Base-by-base conservation (phyloP, 2,888 invertebrate species). In the Cheilosia soror region DNA sequence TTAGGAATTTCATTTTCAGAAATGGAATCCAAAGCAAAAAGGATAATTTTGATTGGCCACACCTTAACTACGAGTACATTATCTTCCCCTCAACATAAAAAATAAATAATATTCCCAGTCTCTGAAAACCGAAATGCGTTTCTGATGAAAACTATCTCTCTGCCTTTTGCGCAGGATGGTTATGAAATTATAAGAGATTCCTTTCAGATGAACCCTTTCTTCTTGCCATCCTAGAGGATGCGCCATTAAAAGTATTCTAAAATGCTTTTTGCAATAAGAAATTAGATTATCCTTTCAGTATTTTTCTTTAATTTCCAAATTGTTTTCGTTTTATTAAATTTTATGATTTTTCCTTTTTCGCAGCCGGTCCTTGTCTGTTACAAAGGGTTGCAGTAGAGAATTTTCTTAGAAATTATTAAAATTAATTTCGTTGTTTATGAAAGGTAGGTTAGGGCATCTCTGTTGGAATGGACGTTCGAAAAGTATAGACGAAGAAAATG, bases 301-400 rank as follows among this genome's bases (percentile, higher is more conserved):
- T 91, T 91, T 89, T 91, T 91, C 89, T 91, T 91, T 91, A 90
- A 91, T 91, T 91, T 91, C 73, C 88, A 90, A 91, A 91, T 90
- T 91, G 91, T 91, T 91, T 91, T 90, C 90, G 89, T 91, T 91
- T 90, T 91, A 91, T 91, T 90, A 91, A 91, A 90, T 90, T 91
- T 90, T 68, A 88, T 89, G 89, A 88, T 87, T 87, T 88, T 49
- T 49, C 4, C n/a, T 33, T 47, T 63, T 51, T 27, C 40, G 40
- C 37, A 27, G 37, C 65, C 33, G 25, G 47, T 49, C 25, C 25
- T 53, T 27, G 27, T 40, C 66, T 40, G 37, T 33, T 65, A n/a
- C 25, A 13, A 47, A 62, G 62, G 63, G 47, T 63, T 44, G 44
- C 42, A 15, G 29, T 27, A 5, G 15, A 44, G 29, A 15, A 2